A percentile compares a stretch with the other conserved stretches of the same genome.
Evolutionary conservation across 2,888 invertebrate genomes (phyloP).

Genomic region (Carcina quercana): DNA sequence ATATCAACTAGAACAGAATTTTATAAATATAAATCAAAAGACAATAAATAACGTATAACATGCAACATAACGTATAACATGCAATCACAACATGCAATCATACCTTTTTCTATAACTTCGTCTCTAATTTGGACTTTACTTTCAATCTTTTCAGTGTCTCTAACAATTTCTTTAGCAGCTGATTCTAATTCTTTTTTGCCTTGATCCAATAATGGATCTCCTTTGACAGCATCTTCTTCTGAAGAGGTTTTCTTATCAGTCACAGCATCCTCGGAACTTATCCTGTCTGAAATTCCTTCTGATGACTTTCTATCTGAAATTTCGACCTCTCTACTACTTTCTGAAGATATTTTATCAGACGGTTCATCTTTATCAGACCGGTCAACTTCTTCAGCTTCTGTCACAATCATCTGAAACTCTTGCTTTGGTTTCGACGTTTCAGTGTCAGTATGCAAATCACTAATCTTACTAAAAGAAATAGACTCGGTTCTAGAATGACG

Average conservation of each 20-base stretch:
- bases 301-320: constrained; percentile 68
- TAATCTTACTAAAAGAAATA: constrained; percentile 56
- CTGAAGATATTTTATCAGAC: constrained; percentile 69
- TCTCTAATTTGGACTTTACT: constrained; percentile 33
- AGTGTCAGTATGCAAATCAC: constrained; percentile 48
- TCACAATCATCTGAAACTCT: constrained; percentile 64
- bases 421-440: constrained; percentile 46
- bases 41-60: neutral
- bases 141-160: constrained; percentile 31
- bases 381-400: constrained; percentile 64
- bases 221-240: constrained; percentile 49
- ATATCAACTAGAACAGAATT: constrained; percentile 34
- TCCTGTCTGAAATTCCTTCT: constrained; percentile 66
- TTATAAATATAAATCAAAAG: neutral
- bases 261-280: constrained; percentile 68
- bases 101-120: constrained; percentile 42
- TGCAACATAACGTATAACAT: no score
- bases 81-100: neutral
- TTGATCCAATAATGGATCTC: constrained; percentile 24
- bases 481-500: constrained; percentile 66
- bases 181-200: constrained; percentile 26
- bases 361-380: constrained; percentile 62
- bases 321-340: constrained; percentile 67
- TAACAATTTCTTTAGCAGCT: constrained; percentile 21
- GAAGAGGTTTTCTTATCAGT: constrained; percentile 69